Evolutionary conservation across 2,113 vertebrate genomes (phyloP).

Genomic region (Psittacula cyanocephala): DNA sequence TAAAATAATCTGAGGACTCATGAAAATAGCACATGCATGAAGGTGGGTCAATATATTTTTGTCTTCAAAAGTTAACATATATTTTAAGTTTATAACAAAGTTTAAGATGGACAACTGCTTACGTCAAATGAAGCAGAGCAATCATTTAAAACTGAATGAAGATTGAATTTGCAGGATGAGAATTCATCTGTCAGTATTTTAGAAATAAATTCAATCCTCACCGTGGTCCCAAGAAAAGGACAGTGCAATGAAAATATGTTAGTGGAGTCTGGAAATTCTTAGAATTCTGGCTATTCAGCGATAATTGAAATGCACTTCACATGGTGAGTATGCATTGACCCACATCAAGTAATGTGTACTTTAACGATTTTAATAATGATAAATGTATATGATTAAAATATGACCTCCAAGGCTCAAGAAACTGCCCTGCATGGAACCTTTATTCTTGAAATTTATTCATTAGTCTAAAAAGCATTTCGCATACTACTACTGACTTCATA

Average conservation of each 20-base stretch:
- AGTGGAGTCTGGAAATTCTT: background rate
- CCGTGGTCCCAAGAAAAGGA: background rate
- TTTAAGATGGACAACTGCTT: background rate
- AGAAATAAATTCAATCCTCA: background rate
- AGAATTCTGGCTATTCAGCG: background rate
- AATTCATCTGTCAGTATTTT: background rate
- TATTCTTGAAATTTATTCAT: constrained; percentile 41
- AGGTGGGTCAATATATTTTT: background rate
- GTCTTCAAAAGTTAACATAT: background rate
- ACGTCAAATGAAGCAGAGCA: background rate
- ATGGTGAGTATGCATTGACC: background rate
- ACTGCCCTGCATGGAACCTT: background rate
- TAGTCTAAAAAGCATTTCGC: constrained; percentile 38
- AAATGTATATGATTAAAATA: constrained; percentile 32
- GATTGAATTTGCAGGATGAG: background rate
- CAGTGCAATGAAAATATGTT: background rate
- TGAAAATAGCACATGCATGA: background rate
- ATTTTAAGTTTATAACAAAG: background rate
- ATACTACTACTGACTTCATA: constrained; percentile 45
- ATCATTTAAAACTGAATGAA: background rate
- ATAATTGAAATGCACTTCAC: background rate
- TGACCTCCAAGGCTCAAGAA: constrained; percentile 27
- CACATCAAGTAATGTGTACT: background rate
- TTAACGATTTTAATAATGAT: background rate
- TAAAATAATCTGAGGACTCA: background rate